Evolutionary conservation across 2,797 vertebrate species (phyloP).

Genomic region (Lagorchestes hirsutus): DNA sequence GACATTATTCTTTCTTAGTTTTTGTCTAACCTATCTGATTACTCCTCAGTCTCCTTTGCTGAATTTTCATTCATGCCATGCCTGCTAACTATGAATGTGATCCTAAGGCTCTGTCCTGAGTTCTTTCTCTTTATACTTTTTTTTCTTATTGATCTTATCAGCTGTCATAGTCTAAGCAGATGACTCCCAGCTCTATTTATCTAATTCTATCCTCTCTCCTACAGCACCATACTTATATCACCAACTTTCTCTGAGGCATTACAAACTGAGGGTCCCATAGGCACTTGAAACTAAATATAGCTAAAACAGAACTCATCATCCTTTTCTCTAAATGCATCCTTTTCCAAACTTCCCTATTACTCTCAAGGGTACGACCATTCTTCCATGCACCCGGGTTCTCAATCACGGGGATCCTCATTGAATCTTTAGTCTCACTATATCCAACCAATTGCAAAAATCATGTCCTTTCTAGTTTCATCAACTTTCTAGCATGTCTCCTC

Average conservation of each 20-base stretch:
- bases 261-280: background rate
- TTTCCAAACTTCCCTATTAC: background rate
- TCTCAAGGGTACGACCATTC: background rate
- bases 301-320: background rate
- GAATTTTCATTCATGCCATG: background rate
- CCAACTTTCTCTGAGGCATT: background rate
- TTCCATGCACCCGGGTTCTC: background rate
- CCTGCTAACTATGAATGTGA: background rate
- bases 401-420: background rate
- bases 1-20: background rate
- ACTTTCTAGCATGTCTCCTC: background rate
- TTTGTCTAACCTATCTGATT: background rate
- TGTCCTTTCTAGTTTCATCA: background rate
- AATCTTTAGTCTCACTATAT: background rate
- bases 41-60: background rate
- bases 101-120: background rate
- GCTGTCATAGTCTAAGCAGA: background rate
- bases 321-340: background rate
- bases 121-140: background rate
- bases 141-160: background rate
- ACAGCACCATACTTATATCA: background rate
- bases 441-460: background rate
- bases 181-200: background rate
- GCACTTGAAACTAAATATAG: background rate
- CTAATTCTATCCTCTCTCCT: background rate